Base-by-base conservation (phyloP, 2,888 invertebrate genomes). In the Pandemis cinnamomeana region DNA sequence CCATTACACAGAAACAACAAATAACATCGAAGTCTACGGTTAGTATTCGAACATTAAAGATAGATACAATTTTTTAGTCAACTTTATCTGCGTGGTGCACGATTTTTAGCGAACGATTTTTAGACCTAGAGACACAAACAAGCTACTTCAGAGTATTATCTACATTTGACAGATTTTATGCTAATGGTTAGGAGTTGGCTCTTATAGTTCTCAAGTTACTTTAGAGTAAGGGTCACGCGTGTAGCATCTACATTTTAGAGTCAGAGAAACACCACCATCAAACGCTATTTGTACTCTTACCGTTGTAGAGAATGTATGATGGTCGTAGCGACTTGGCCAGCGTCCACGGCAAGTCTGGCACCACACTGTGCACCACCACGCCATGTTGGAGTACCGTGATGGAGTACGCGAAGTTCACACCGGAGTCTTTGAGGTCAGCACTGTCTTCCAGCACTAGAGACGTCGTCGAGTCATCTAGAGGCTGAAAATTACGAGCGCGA, bases 351-450 rank as follows among this genome's bases (percentile, higher is more conserved):
- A 98, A 95, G 71, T 97, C 97, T 0, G 97, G 97, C 81, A 97
- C 95, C 13, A 97, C 97, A 81, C 97, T 97, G 86, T 98, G 97
- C 27, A 97, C 95, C 48, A 98, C 97, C 81, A 97, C 96, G 20
- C 97, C 97, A 83, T 97, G 97, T 83, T 97, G 98, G 73, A 98
- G 91, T 76, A 97, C 90, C 0, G 97, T 98, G 8, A 98, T 96
- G 0, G 97, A 97, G 86, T 98, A 98, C 2, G 97, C 98, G 87
- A 98, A 97, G 89, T 98, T 97, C 5, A 98, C 97, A 0, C 96
- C 96, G 0, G 95, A 95, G 51, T 95, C 95, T 78, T 95, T 95
- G 64, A 95, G 91, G 55, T 96, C 95, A 11, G 92, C 91, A 78
- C 94, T 87, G 89, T 94, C 87, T 88, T 95, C 93, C 82, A 95